Percentiles rank a stretch among this genome's conserved stretches.
phyloP scores from a whole-genome alignment of 1,140 invertebrate genomes.

The Forficula auricularia region DNA sequence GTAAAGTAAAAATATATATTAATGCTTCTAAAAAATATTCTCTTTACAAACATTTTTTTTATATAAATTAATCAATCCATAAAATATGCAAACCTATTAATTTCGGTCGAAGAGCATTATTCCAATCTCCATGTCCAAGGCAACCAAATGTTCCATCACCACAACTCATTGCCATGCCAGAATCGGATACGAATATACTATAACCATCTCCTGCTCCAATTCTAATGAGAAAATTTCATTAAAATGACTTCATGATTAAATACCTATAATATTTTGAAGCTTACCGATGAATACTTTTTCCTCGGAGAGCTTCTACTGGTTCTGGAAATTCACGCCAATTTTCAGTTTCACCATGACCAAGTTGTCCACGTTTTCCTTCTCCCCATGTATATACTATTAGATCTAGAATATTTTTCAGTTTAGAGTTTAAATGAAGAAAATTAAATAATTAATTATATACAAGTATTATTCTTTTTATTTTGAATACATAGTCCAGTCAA shows the following conservation, averaged over 20 bases:
- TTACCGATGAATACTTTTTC: slow-evolving; percentile 40
- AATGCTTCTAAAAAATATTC: too few relatives aligned
- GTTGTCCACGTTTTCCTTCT: slow-evolving; percentile 43
- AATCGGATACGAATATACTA: slow-evolving; percentile 46
- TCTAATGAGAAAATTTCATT: slow-evolving; percentile 16
- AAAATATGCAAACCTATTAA: slow-evolving; percentile 36
- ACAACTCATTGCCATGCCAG: slow-evolving; percentile 51
- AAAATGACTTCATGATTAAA: slow-evolving; percentile 3
- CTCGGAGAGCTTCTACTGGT: slow-evolving; percentile 37
- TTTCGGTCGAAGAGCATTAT: slow-evolving; percentile 37
- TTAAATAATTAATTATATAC: slow-evolving; percentile 6
- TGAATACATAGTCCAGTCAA: too few relatives aligned
- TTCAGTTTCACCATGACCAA: slow-evolving; percentile 41
- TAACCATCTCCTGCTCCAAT: slow-evolving; percentile 37
- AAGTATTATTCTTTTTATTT: too few relatives aligned
- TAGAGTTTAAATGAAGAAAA: slow-evolving; percentile 10
- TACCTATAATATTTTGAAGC: background rate
- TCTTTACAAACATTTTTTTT: too few relatives aligned
- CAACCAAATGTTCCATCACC: slow-evolving; percentile 44
- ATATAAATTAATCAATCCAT: too few relatives aligned
- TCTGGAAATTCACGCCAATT: slow-evolving; percentile 33
- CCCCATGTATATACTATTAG: slow-evolving; percentile 54
- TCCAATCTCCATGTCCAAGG: slow-evolving; percentile 48
- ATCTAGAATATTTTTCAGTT: slow-evolving; percentile 28
- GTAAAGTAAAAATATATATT: too few relatives aligned